A percentile compares a stretch with the other conserved stretches of the same genome.
Conservation (phyloP, 2,888 invertebrate genomes). For the Fragum fragum region DNA sequence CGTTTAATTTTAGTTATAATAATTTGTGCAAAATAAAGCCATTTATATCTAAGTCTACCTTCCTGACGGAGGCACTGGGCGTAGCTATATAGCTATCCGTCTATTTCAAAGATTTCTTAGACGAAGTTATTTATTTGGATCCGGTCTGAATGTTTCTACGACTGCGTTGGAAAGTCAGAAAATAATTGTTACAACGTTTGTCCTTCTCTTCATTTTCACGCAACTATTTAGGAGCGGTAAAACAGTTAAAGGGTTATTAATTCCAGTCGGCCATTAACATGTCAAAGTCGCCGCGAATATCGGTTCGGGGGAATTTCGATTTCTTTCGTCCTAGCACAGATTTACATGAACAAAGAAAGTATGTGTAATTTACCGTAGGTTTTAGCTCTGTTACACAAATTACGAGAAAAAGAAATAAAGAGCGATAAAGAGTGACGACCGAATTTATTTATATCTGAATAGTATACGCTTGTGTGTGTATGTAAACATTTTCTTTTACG, state of each 20-base stretch:
- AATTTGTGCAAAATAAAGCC: too few relatives aligned
- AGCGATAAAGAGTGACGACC: slow-evolving; percentile 10
- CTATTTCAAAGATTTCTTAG: too few relatives aligned
- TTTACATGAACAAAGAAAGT: neutral
- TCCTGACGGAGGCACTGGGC: too few relatives aligned
- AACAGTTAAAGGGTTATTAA: slow-evolving; percentile 1
- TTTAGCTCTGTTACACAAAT: neutral
- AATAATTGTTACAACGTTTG: too few relatives aligned
- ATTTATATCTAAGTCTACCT: too few relatives aligned
- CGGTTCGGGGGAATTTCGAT: neutral
- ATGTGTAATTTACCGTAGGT: neutral
- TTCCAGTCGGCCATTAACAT: neutral
- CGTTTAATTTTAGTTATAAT: too few relatives aligned
- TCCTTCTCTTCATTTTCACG: too few relatives aligned
- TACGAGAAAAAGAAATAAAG: neutral
- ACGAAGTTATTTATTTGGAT: too few relatives aligned
- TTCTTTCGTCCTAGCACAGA: neutral
- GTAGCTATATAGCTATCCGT: too few relatives aligned
- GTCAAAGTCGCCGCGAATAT: slow-evolving; percentile 1
- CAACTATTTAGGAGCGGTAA: too few relatives aligned
- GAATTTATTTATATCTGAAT: slow-evolving; percentile 33
- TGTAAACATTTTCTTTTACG: slow-evolving; percentile 12
- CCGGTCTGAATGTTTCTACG: too few relatives aligned
- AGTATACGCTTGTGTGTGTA: slow-evolving; percentile 11
- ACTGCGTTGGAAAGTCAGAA: too few relatives aligned